Percentiles rank a stretch among this genome's conserved stretches.
Evolutionary conservation across 2,113 vertebrate genomes (phyloP).

Genomic region (Indicator maculatus): DNA sequence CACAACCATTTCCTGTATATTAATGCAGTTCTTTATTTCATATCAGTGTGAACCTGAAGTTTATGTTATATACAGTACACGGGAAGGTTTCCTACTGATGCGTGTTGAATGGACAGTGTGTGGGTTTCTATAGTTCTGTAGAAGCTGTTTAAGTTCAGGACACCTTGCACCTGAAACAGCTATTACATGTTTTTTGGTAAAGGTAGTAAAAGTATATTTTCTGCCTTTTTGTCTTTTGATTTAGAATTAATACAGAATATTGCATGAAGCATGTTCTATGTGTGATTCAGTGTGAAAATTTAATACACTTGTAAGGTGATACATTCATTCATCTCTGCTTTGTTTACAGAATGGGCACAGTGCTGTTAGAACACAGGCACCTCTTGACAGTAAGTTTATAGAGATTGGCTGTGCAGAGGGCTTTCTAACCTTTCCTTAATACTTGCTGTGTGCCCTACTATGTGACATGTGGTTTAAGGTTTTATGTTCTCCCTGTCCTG

Average conservation of each 20-base stretch:
- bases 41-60: constrained; percentile 8
- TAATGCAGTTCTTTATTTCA: constrained; percentile 50
- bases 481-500: background rate
- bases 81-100: constrained; percentile 25
- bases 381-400: constrained; percentile 87
- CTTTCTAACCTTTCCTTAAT: background rate
- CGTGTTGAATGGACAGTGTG: constrained; percentile 11
- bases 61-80: background rate
- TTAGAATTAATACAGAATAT: background rate
- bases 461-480: background rate
- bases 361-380: constrained; percentile 82
- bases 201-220: background rate
- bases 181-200: background rate
- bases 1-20: constrained; percentile 57
- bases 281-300: background rate
- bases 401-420: background rate
- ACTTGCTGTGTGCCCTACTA: background rate
- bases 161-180: constrained; percentile 12
- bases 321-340: constrained; percentile 34
- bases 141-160: background rate
- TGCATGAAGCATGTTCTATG: constrained; percentile 13
- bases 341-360: constrained; percentile 87
- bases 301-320: background rate
- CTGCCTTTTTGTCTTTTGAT: background rate
- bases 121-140: background rate